phyloP scores from a whole-genome alignment of 1,140 invertebrate genomes.

The Drosophila lowei region DNA sequence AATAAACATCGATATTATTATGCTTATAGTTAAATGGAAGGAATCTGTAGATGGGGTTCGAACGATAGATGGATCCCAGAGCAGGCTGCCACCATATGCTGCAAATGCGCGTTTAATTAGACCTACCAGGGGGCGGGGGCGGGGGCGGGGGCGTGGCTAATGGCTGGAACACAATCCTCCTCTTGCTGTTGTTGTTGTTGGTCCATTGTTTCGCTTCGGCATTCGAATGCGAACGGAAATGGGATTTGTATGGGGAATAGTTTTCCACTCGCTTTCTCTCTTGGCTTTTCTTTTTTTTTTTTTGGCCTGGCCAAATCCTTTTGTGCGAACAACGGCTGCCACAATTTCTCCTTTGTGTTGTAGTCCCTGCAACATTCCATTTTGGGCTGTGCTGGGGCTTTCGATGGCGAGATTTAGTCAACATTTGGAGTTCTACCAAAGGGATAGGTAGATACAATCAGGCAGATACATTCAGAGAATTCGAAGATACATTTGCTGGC shows the following conservation, averaged over 20 bases:
- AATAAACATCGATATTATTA: constrained; percentile 64
- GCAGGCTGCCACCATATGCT: constrained; percentile 24
- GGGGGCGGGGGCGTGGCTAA: constrained; percentile 7
- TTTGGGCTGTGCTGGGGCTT: too few species aligned
- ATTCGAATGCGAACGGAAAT: constrained; percentile 26
- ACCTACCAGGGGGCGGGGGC: background rate
- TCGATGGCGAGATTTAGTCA: too few species aligned
- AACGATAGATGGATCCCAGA: constrained; percentile 3
- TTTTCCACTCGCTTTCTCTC: background rate
- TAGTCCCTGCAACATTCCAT: too few species aligned
- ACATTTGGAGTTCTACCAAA: too few species aligned
- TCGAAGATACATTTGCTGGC: too few species aligned
- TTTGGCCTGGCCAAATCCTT: constrained; percentile 3
- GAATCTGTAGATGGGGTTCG: background rate
- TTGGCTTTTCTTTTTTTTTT: background rate
- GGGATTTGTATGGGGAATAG: constrained; percentile 10
- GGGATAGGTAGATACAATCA: too few species aligned
- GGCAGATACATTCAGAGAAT: too few species aligned
- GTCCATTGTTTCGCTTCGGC: constrained; percentile 24
- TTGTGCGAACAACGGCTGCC: constrained; percentile 27
- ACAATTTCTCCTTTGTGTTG: too few species aligned
- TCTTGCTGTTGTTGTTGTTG: background rate
- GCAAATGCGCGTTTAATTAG: constrained; percentile 63
- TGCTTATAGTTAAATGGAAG: constrained; percentile 24
- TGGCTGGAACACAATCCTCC: background rate